phyloP scores from a whole-genome alignment of 2,888 invertebrate genomes.

The Ypsolopha sequella region DNA sequence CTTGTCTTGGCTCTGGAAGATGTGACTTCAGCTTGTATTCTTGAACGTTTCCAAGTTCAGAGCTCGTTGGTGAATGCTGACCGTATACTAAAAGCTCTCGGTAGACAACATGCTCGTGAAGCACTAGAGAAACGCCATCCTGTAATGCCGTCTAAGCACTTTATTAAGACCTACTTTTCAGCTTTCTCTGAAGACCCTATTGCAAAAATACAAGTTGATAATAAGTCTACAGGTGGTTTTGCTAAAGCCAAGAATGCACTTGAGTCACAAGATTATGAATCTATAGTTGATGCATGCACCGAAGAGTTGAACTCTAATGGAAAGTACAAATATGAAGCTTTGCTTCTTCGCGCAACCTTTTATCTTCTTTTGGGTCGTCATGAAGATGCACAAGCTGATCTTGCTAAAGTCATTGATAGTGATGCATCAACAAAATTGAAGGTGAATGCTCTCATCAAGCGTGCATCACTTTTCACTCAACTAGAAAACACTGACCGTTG shows the following conservation, averaged over 20 bases:
- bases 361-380: slow-evolving; percentile 83
- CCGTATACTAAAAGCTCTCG: slow-evolving; percentile 86
- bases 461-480: slow-evolving; percentile 88
- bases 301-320: slow-evolving; percentile 80
- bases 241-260: slow-evolving; percentile 78
- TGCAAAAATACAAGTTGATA: slow-evolving; percentile 60
- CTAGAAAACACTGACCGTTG: slow-evolving; percentile 80
- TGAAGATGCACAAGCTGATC: slow-evolving; percentile 78
- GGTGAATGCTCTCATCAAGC: slow-evolving; percentile 89
- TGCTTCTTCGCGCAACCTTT: slow-evolving; percentile 88
- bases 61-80: slow-evolving; percentile 87
- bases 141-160: slow-evolving; percentile 86
- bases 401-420: slow-evolving; percentile 77
- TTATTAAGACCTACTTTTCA: slow-evolving; percentile 88
- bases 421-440: slow-evolving; percentile 74
- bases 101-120: slow-evolving; percentile 80
- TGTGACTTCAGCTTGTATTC: slow-evolving; percentile 91
- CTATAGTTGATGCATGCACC: slow-evolving; percentile 83
- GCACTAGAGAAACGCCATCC: slow-evolving; percentile 77
- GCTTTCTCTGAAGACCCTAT: slow-evolving; percentile 92
- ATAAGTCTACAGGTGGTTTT: slow-evolving; percentile 71
- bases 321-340: slow-evolving; percentile 76
- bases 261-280: slow-evolving; percentile 79
- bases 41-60: slow-evolving; percentile 90
- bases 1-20: slow-evolving; percentile 89